Evolutionary conservation across 35 echinoderm and acorn worm species (phyloP), one percentile per base, ranked within the genome.

Genomic region (Heliocidaris erythrogramma): DNA sequence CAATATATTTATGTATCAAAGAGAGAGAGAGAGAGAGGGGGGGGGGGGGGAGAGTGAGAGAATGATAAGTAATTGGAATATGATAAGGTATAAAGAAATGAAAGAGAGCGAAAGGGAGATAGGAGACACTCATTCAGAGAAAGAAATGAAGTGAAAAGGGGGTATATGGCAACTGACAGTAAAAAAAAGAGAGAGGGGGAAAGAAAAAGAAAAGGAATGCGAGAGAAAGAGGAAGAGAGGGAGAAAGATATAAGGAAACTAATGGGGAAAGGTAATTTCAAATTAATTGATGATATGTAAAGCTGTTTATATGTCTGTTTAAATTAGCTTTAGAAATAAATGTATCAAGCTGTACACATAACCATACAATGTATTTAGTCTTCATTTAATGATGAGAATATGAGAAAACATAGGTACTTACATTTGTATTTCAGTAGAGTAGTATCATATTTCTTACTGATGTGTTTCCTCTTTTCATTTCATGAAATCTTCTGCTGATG

Each of bases 401-500:
- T 27, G 2, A 78, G 65, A 27, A 2, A 78, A n/a, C 8, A 7
- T 78, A 78, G 4, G 8, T 78, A 42, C 35, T 42, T 42, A 78
- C 27, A 4, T 78, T 18, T 8, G 27, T 17, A n/a, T 78, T 21
- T 78, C 27, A 27, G 27, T n/a, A 27, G 65, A 27, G 65, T 18
- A 78, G 27, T 78, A 78, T 78, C 4, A n/a, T 7, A 78, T 17
- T 78, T 78, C 65, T 78, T 27, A 78, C 17, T n/a, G 65, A 1
- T 78, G n/a, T 78, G 21, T 42, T 78, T 18, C 65, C 17, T 5
- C 27, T 78, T 78, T 21, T 78, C 65, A 78, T 78, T 78, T 78
- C 65, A 78, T 78, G 65, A 78, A 21, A 78, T 78, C 65, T 78
- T 78, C 65, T 78, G 65, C 65, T 78, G 65, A 78, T 78, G 65